Evolutionary conservation across 2,797 vertebrate species (phyloP).

Genomic region (Peromyscus nudipes): DNA sequence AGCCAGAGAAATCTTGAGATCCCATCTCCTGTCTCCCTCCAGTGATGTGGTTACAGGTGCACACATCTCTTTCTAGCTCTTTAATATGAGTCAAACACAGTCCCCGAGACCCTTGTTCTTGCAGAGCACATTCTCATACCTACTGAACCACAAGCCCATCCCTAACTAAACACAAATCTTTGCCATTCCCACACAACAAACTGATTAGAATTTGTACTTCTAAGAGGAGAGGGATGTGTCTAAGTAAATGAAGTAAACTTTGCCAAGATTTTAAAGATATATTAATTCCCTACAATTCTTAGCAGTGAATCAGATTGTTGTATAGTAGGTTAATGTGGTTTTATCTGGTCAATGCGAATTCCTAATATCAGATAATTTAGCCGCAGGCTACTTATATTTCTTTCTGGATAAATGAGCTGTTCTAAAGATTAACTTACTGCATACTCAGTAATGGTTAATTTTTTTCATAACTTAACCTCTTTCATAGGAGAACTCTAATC

Average conservation of each 20-base stretch:
- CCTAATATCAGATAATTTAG: slow-evolving; percentile 9
- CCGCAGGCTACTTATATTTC: background rate
- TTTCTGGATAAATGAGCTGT: background rate
- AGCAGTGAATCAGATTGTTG: background rate
- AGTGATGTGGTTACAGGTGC: background rate
- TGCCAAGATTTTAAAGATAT: background rate
- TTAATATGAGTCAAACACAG: background rate
- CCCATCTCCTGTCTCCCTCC: background rate
- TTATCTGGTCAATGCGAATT: background rate
- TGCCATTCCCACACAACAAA: slow-evolving; percentile 1
- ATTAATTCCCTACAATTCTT: background rate
- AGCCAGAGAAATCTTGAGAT: background rate
- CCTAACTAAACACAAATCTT: background rate
- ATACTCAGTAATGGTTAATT: background rate
- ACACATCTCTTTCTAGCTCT: background rate
- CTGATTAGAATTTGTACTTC: background rate
- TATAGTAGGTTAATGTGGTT: background rate
- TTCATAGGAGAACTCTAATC: background rate
- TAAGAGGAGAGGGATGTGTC: background rate
- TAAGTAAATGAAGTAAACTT: background rate
- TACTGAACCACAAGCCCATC: background rate
- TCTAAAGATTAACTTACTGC: background rate
- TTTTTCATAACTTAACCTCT: background rate
- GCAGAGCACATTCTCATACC: no score
- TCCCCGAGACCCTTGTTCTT: background rate